phyloP scores from a whole-genome alignment of 2,113 vertebrate species.

The Alaudala cheleensis region DNA sequence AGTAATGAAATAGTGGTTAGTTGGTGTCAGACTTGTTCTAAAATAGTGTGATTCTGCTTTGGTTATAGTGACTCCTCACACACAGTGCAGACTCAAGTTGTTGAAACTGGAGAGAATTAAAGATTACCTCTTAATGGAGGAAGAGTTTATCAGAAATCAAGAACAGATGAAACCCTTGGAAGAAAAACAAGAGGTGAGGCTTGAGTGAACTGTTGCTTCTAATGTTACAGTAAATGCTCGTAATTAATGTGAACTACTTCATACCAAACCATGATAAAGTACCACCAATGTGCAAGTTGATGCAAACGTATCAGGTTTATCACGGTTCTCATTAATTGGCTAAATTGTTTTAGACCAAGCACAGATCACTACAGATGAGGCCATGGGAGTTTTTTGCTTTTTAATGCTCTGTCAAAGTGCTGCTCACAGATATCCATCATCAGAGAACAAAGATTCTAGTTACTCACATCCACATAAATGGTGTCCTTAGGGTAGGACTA shows the following conservation, averaged over 20 bases:
- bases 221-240: not conserved
- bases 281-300: not conserved
- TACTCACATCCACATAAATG: not conserved
- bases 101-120: constrained; percentile 96
- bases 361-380: not conserved
- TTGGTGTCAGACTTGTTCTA: not conserved
- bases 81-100: constrained; percentile 94
- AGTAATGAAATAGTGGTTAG: not conserved
- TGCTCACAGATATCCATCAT: not conserved
- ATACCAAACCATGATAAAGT: not conserved
- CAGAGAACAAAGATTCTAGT: not conserved
- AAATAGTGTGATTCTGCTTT: not conserved
- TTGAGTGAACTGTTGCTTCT: not conserved
- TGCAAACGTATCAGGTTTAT: not conserved
- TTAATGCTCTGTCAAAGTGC: not conserved
- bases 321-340: not conserved
- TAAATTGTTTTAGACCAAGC: not conserved
- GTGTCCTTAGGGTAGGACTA: rapidly evolving
- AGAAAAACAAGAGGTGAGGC: constrained; percentile 94
- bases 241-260: not conserved
- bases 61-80: constrained; percentile 92
- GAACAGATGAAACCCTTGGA: constrained; percentile 99
- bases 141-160: constrained; percentile 98
- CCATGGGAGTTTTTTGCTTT: not conserved
- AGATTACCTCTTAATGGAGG: constrained; percentile 97